phyloP scores from a whole-genome alignment of 2,888 invertebrate genomes.

The Pheosia tremula region DNA sequence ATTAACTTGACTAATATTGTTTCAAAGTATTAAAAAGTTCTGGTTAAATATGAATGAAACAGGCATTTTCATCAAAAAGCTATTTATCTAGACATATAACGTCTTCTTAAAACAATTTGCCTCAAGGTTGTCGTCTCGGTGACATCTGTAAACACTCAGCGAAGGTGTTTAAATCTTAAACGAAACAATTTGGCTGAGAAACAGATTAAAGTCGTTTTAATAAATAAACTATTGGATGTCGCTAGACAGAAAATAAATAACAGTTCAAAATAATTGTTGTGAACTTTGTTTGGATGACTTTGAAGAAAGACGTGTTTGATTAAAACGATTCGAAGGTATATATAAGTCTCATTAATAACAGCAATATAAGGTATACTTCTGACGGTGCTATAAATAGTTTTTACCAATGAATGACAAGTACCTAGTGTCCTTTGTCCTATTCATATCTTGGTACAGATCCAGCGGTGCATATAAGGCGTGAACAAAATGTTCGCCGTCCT shows the following conservation, averaged over 20 bases:
- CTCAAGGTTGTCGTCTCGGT: neutral
- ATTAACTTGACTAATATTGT: slow-evolving; percentile 8
- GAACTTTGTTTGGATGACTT: neutral
- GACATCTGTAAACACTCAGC: slow-evolving; percentile 1
- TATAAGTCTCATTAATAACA: too few relatives aligned
- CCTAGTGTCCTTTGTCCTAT: too few relatives aligned
- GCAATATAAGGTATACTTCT: too few relatives aligned
- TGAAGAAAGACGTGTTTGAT: too few relatives aligned
- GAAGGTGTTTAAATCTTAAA: neutral
- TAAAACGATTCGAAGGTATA: too few relatives aligned
- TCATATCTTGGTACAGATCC: too few relatives aligned
- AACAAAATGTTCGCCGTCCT: too few relatives aligned
- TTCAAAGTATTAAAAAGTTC: too few relatives aligned
- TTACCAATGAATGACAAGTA: too few relatives aligned
- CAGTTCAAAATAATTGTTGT: neutral
- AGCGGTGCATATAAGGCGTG: too few relatives aligned
- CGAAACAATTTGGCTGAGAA: neutral
- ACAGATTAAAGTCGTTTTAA: slow-evolving; percentile 12
- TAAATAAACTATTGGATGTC: slow-evolving; percentile 38
- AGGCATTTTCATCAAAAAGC: neutral
- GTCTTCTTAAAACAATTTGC: neutral
- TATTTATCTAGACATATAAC: neutral
- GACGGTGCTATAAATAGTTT: too few relatives aligned
- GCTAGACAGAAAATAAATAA: slow-evolving; percentile 17
- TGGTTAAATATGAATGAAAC: too few relatives aligned